Evolutionary conservation across 2,797 vertebrate species (phyloP).

Genomic region (Pseudopleuronectes americanus): DNA sequence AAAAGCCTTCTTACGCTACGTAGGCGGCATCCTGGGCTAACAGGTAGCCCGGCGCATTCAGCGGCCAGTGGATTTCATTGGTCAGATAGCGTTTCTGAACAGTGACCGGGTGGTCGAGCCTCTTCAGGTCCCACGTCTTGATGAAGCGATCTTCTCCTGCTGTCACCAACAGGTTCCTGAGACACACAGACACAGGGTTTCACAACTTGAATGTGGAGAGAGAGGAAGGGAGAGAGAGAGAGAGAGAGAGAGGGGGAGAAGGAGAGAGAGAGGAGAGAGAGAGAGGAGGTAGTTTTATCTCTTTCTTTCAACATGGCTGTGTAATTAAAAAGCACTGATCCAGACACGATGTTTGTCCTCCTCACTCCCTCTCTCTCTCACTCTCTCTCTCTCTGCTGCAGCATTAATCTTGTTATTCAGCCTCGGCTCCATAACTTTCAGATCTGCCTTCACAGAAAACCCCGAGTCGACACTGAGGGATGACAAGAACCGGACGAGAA

Average conservation of each 20-base stretch:
- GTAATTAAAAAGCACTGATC: constrained; percentile 62
- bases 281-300: constrained; percentile 22
- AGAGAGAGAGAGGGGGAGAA: constrained; percentile 19
- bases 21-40: constrained; percentile 91
- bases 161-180: constrained; percentile 89
- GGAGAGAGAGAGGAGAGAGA: constrained; percentile 12
- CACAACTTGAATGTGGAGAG: too few species aligned
- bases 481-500: neutral
- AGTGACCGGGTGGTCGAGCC: constrained; percentile 85
- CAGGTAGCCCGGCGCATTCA: constrained; percentile 87
- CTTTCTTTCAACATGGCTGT: constrained; percentile 22
- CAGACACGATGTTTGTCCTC: constrained; percentile 39
- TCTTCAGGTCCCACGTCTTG: constrained; percentile 93
- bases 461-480: neutral
- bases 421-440: neutral
- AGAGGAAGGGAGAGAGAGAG: constrained; percentile 9
- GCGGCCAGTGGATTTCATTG: constrained; percentile 91
- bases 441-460: neutral
- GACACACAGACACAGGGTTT: neutral
- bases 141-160: constrained; percentile 91
- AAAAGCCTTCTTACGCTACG: constrained; percentile 80
- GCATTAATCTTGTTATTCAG: constrained; percentile 19
- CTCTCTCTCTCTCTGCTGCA: neutral
- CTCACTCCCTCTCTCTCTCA: neutral
- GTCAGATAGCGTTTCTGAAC: constrained; percentile 88